Percentiles rank a stretch among this genome's conserved stretches.
phyloP scores from a whole-genome alignment of 2,113 vertebrate species.

The Caranx melampygus region DNA sequence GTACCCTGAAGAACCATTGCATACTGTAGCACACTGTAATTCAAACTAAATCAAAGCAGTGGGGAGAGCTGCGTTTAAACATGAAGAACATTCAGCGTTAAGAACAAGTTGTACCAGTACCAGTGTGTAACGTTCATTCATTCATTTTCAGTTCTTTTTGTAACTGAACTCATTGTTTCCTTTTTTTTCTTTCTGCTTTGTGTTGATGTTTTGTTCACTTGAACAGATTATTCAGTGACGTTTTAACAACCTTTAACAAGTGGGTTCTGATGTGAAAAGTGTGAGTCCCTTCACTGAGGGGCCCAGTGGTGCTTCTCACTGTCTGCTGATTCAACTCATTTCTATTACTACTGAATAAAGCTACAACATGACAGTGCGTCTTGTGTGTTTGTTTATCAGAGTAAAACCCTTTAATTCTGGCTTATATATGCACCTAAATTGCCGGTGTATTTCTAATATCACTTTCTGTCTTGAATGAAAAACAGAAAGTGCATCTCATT shows the following conservation, averaged over 20 bases:
- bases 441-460: too few species aligned
- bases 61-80: constrained; percentile 21
- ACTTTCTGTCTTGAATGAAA: not conserved
- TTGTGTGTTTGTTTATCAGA: constrained; percentile 13
- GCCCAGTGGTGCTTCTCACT: constrained; percentile 66
- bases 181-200: constrained; percentile 46
- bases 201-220: constrained; percentile 63
- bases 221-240: constrained; percentile 48
- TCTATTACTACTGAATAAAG: constrained; percentile 93
- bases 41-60: constrained; percentile 4
- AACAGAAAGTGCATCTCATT: not conserved
- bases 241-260: constrained; percentile 60
- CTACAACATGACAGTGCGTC: constrained; percentile 66
- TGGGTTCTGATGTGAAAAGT: constrained; percentile 65
- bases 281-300: constrained; percentile 48
- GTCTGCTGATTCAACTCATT: constrained; percentile 83
- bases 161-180: constrained; percentile 19
- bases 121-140: constrained; percentile 9
- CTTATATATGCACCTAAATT: not conserved
- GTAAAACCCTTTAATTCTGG: not conserved
- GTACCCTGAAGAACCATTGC: not conserved
- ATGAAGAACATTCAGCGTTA: not conserved
- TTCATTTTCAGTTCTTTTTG: constrained; percentile 29
- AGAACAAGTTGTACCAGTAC: not conserved
- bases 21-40: constrained; percentile 35